A percentile compares a stretch with the other conserved stretches of the same genome.
Evolutionary conservation across 2,113 vertebrate genomes (phyloP).

Genomic region (Myotis davidii): DNA sequence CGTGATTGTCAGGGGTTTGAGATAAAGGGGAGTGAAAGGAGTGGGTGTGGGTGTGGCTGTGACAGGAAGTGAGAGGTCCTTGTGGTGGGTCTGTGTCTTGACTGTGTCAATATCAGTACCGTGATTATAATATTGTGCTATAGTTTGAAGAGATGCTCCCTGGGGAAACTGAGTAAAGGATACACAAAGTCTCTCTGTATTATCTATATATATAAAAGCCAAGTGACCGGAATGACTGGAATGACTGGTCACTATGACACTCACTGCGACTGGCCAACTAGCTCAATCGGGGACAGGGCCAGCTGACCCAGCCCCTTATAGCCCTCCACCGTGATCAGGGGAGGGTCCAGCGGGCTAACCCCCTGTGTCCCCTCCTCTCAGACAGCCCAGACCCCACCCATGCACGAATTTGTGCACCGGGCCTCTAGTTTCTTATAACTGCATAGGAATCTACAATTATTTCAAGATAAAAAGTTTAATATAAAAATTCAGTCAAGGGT

Average conservation of each 20-base stretch:
- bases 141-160: background rate
- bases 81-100: background rate
- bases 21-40: background rate
- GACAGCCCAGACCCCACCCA: no score
- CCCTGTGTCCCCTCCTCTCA: no score
- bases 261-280: no score
- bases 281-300: no score
- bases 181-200: background rate
- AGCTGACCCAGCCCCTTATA: no score
- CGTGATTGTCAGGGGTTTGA: background rate
- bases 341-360: rapidly evolving
- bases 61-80: background rate
- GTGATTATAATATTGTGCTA: background rate
- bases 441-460: background rate
- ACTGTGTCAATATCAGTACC: background rate
- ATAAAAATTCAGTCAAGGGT: background rate
- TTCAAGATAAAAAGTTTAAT: constrained; percentile 9
- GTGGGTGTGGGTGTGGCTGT: background rate
- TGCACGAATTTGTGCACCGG: no score
- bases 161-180: background rate
- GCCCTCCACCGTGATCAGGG: no score
- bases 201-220: background rate
- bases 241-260: no score
- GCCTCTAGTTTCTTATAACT: background rate
- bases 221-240: no score